A percentile compares a stretch with the other conserved stretches of the same genome.
These are phyloP conservation scores for Nothobranchius kuhntae DNA, from an alignment of 2,113 vertebrate species.

Conservation along the genomic window DNA sequence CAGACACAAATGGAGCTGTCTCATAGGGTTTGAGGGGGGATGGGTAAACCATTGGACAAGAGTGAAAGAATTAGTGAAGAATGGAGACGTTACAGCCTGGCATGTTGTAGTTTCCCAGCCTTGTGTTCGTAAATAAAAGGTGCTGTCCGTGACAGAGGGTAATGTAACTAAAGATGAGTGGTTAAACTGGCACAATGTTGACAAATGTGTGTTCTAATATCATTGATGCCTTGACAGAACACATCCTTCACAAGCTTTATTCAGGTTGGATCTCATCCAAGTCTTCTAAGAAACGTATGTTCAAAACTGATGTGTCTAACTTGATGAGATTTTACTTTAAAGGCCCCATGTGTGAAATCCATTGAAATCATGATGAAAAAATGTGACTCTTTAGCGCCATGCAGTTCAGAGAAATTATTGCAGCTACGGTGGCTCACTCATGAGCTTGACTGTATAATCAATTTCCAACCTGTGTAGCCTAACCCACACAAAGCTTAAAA, in stretches of 20 bases:
- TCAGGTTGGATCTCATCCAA: not conserved
- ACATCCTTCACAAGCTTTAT: not conserved
- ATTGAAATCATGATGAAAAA: too few species aligned
- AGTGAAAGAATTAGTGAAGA: conserved; percentile 5
- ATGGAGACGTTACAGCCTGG: not conserved
- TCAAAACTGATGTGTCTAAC: not conserved
- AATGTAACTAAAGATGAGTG: not conserved
- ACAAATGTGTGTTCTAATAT: not conserved
- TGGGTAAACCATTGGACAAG: conserved; percentile 45
- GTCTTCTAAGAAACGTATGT: not conserved
- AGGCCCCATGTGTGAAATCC: too few species aligned
- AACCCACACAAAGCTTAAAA: too few species aligned
- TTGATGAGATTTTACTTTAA: too few species aligned
- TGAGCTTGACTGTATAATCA: too few species aligned
- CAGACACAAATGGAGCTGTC: conserved; percentile 65
- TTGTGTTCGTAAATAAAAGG: not conserved
- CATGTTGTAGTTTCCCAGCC: conserved; percentile 1
- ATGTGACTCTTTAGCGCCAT: too few species aligned
- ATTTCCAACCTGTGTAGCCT: too few species aligned
- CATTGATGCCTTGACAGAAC: not conserved
- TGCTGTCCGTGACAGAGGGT: too few species aligned
- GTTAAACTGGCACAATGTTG: not conserved
- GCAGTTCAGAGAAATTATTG: too few species aligned
- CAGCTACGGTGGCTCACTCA: too few species aligned
- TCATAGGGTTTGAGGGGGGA: conserved; percentile 29